Evolutionary conservation across 2,797 vertebrate species (phyloP), one percentile per base, ranked within the genome.

Genomic region (Poecile montanus): DNA sequence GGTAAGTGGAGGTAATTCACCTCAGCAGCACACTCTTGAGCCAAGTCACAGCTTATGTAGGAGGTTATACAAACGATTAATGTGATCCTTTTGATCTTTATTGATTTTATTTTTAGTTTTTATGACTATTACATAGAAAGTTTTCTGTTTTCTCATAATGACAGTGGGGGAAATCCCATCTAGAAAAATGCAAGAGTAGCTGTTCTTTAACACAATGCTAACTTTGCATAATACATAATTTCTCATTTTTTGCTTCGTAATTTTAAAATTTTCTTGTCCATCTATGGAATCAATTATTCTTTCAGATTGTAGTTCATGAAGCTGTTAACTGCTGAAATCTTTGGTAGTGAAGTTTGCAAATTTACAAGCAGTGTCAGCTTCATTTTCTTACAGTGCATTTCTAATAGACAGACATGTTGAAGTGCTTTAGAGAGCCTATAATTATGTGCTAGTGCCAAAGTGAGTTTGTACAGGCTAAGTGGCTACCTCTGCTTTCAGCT

Each of bases 281-380:
- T 34, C 45, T 56, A 2, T 54, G n/a, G 54, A 76, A 72, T 65
- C 3, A 3, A 5, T 62, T 48, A 12, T 62, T 93, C 12, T 83
- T 80, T 84, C 81, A 42, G 32, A 68, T 60, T 47, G 14, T 34
- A 71, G 63, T 11, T 53, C 32, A 47, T 54, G 26, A 58, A 73
- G 57, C 47, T 58, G 57, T 75, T 87, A 91, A 83, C 70, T 80
- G 56, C 84, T 83, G 58, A 89, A 53, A 45, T 78, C 72, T 94
- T 94, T 72, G 65, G 45, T 45, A 60, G 29, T 40, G 54, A 89
- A 76, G 58, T 80, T 94, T 95, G 60, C 85, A 93, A 84, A 94
- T 95, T 95, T 88, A 57, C 93, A 86, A 80, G 85, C 15, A 26
- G 82, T 66, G 73, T 36, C 71, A 94, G 67, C 88, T 92, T 89